These are phyloP conservation scores for Archivesica marissinica DNA, from an alignment of 1,140 invertebrate species.

Conservation along the genomic window DNA sequence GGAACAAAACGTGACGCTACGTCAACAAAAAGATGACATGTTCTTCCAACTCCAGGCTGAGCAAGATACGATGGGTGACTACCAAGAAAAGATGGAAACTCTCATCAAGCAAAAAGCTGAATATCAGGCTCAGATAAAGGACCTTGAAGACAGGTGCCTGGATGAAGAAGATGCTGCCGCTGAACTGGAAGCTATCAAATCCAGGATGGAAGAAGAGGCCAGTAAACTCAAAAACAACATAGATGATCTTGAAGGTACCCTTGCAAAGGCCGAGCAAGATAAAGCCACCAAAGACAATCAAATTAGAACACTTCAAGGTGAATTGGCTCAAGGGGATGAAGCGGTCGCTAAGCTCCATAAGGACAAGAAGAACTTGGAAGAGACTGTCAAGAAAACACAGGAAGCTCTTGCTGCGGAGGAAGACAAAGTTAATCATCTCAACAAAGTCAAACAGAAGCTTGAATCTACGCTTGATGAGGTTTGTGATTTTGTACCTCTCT, in stretches of 20 bases:
- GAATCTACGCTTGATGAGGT: conserved; percentile 97
- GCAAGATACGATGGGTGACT: conserved; percentile 87
- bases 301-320: conserved; percentile 97
- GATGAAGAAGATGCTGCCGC: conserved; percentile 97
- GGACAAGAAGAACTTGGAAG: conserved; percentile 98
- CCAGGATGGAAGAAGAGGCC: conserved; percentile 97
- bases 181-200: conserved; percentile 95
- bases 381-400: conserved; percentile 96
- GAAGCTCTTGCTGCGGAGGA: conserved; percentile 98
- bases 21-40: conserved; percentile 95
- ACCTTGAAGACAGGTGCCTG: conserved; percentile 96
- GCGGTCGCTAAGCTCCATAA: conserved; percentile 99
- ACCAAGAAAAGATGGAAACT: conserved; percentile 95
- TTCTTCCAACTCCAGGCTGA: conserved; percentile 91
- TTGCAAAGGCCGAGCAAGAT: conserved; percentile 94
- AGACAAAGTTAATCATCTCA: conserved; percentile 99
- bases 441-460: conserved; percentile 98
- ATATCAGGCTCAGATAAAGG: conserved; percentile 97
- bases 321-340: conserved; percentile 98
- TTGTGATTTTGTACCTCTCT: too few relatives aligned
- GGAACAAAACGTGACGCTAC: conserved; percentile 91
- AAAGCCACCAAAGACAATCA: conserved; percentile 99
- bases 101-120: conserved; percentile 97
- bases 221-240: conserved; percentile 97
- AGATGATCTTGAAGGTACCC: conserved; percentile 94